Percentiles rank a stretch among this genome's conserved stretches.
Evolutionary conservation across 2,113 vertebrate genomes (phyloP).

Genomic region (Physeter macrocephalus): DNA sequence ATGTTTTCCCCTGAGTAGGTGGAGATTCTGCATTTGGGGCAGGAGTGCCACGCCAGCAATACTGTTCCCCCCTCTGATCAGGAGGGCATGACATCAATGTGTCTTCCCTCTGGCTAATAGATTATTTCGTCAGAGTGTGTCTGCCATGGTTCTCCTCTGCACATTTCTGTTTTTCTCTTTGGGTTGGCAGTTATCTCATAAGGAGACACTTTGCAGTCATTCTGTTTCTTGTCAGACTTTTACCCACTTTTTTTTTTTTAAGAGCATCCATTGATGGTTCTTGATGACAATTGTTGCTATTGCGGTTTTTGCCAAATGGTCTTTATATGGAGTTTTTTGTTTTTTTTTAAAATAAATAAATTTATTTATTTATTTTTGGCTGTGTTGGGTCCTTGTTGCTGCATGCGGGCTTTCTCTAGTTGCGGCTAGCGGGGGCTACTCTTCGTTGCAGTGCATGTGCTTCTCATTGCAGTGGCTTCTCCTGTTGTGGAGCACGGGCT

Average conservation of each 20-base stretch:
- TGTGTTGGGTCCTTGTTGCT: too few species aligned
- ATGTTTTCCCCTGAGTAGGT: neutral
- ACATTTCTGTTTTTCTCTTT: neutral
- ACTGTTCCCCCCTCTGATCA: neutral
- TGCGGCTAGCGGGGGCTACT: too few species aligned
- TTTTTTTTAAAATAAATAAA: too few species aligned
- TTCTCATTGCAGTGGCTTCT: too few species aligned
- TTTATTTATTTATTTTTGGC: too few species aligned
- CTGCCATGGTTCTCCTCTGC: neutral
- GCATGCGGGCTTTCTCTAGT: too few species aligned
- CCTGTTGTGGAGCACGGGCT: too few species aligned
- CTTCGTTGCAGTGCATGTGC: too few species aligned
- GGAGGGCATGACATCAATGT: rapidly evolving
- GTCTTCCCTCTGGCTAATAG: neutral
- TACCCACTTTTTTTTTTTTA: neutral
- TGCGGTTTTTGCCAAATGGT: neutral
- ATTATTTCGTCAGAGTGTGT: neutral
- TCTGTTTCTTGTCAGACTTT: neutral
- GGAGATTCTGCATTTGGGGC: too few species aligned
- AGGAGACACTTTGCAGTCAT: neutral
- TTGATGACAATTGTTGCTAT: neutral
- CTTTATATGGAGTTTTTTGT: neutral
- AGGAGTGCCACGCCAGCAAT: neutral
- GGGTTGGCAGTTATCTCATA: neutral
- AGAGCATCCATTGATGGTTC: neutral